These are phyloP conservation scores for Noctua fimbriata DNA, from an alignment of 2,888 invertebrate species.

Conservation along the genomic window DNA sequence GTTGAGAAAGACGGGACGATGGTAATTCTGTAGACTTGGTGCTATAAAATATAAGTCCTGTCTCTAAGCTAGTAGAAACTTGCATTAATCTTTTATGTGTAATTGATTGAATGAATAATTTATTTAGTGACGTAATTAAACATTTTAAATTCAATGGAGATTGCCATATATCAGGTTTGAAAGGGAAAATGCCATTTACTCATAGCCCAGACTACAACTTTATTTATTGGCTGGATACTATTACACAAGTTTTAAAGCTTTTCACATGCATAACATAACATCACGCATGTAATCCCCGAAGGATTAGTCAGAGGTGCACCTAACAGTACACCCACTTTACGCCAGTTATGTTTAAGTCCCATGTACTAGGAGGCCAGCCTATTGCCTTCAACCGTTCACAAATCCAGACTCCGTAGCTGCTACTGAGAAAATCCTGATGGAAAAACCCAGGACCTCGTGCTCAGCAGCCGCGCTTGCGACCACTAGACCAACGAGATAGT, in stretches of 20 bases:
- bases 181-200: constrained; percentile 4
- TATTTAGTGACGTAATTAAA: not conserved
- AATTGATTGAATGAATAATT: constrained; percentile 28
- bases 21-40: not conserved
- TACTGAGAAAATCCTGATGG: no score
- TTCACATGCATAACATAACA: no score
- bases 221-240: not conserved
- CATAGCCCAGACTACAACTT: not conserved
- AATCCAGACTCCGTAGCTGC: no score
- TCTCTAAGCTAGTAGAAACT: constrained; percentile 13
- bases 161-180: not conserved
- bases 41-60: not conserved
- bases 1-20: not conserved
- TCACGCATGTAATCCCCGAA: no score
- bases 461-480: no score
- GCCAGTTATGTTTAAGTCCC: no score
- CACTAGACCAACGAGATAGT: no score
- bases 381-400: no score
- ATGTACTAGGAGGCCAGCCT: no score
- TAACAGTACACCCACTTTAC: no score
- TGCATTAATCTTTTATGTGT: constrained; percentile 14
- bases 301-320: no score
- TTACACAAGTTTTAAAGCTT: not conserved
- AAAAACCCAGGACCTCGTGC: no score
- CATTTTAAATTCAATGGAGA: constrained; percentile 9